Percentiles rank a stretch among this genome's conserved stretches.
phyloP scores from a whole-genome alignment of 2,888 invertebrate genomes.

The Aspidapion aeneum region DNA sequence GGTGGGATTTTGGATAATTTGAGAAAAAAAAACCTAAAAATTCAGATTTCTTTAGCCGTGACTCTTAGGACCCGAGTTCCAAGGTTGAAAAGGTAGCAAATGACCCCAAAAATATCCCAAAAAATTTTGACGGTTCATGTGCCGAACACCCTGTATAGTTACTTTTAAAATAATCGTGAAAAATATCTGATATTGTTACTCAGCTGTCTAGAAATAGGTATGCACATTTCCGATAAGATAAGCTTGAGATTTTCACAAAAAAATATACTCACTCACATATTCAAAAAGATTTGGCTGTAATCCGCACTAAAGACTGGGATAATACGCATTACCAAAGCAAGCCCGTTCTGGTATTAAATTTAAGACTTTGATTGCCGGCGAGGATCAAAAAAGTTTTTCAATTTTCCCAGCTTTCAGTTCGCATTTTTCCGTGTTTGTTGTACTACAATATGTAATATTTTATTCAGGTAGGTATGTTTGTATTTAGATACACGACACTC shows the following conservation, averaged over 20 bases:
- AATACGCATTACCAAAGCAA: neutral
- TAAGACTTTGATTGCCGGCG: neutral
- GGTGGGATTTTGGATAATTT: too few relatives aligned
- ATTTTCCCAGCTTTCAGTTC: neutral
- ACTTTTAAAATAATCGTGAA: too few relatives aligned
- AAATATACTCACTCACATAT: neutral
- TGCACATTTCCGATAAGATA: neutral
- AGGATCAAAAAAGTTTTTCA: neutral
- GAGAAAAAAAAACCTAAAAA: too few relatives aligned
- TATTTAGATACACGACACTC: neutral
- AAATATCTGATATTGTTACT: too few relatives aligned
- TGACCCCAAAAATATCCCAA: too few relatives aligned
- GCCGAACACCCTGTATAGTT: too few relatives aligned
- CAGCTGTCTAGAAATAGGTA: neutral
- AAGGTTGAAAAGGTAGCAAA: too few relatives aligned
- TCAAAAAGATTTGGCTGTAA: neutral
- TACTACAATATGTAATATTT: neutral
- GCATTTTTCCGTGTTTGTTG: neutral
- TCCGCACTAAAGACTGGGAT: neutral
- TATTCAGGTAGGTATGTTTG: too few relatives aligned
- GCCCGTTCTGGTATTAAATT: neutral
- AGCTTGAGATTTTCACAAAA: neutral
- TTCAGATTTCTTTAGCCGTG: too few relatives aligned
- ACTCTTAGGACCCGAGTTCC: too few relatives aligned
- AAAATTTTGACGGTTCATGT: too few relatives aligned